Conservation (phyloP, 2,797 vertebrate genomes). For the Furcifer pardalis region DNA sequence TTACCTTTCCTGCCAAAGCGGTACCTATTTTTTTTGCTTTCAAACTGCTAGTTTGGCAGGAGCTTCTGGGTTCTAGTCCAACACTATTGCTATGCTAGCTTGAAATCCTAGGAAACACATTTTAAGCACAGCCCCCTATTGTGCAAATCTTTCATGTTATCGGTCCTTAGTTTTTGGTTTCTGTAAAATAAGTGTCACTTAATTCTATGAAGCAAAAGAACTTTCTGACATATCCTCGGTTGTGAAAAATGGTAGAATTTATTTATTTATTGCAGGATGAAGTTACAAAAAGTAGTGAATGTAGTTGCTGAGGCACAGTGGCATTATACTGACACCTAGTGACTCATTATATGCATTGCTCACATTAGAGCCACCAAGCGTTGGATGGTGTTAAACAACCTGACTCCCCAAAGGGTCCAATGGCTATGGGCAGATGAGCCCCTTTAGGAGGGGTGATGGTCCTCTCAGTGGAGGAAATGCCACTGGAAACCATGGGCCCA, state of each 20-base stretch:
- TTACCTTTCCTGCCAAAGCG: no score
- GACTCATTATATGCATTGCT: not conserved
- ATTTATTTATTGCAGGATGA: no score
- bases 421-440: no score
- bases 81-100: no score
- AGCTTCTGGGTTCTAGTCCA: no score
- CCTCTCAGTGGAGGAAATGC: no score
- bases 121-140: not conserved
- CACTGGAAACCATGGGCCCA: no score
- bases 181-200: not conserved
- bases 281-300: not conserved
- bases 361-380: not conserved
- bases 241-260: not conserved
- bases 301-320: not conserved
- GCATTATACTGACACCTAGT: not conserved
- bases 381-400: no score
- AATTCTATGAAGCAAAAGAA: not conserved
- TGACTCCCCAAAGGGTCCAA: no score
- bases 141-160: not conserved
- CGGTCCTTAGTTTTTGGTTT: not conserved
- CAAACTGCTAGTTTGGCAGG: no score
- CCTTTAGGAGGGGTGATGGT: no score
- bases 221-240: not conserved
- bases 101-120: not conserved
- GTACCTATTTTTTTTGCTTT: no score